Conservation (phyloP, 2,888 invertebrate species). For the Dendrolimus houi region DNA sequence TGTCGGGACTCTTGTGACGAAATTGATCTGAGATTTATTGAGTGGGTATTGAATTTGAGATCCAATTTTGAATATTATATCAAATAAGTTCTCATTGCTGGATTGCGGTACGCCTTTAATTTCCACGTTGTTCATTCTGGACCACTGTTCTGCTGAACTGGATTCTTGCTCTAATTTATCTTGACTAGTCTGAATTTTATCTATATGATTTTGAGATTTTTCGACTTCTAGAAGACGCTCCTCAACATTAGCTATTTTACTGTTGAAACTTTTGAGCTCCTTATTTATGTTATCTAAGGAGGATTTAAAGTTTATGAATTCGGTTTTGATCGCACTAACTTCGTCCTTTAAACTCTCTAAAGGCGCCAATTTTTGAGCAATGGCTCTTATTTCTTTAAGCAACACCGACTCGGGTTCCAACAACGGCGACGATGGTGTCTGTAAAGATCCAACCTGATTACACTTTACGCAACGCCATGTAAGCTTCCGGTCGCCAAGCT, state of each 20-base stretch:
- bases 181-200: background rate
- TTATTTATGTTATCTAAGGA: background rate
- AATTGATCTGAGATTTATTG: constrained; percentile 1
- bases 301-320: background rate
- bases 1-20: constrained; percentile 7
- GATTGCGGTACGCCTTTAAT: constrained; percentile 1
- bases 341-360: background rate
- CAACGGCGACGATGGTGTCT: background rate
- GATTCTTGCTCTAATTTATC: constrained; percentile 1
- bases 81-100: constrained; percentile 1
- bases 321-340: background rate
- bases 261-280: background rate
- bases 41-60: background rate
- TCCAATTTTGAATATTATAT: background rate
- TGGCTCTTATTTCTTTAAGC: background rate
- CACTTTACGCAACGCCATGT: background rate
- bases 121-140: constrained; percentile 1
- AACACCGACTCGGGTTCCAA: background rate
- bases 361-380: background rate
- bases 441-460: background rate
- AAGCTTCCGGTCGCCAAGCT: background rate
- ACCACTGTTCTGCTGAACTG: background rate
- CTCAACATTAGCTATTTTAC: background rate
- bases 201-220: background rate
- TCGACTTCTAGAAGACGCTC: background rate